Evolutionary conservation across 1,140 invertebrate species (phyloP).

Genomic region (Zaprionus gabonicus): DNA sequence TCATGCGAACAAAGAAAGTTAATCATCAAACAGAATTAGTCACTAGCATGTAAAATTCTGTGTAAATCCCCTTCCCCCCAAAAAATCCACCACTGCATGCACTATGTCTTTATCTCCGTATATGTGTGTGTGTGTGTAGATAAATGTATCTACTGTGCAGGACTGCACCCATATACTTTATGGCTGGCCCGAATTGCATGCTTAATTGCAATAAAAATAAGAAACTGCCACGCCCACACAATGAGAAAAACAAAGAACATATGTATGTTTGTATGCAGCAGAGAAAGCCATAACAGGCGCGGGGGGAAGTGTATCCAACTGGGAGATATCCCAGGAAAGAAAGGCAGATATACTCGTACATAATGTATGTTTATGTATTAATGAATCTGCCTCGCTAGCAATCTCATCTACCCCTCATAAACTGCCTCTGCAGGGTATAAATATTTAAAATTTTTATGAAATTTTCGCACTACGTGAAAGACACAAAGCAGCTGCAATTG

Average conservation of each 20-base stretch:
- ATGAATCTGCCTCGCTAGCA: not conserved
- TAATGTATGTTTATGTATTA: not conserved
- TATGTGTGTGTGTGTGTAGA: slow-evolving; percentile 8
- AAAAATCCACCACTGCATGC: not conserved
- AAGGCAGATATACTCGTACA: not conserved
- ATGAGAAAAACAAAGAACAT: slow-evolving; percentile 20
- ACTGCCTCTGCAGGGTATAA: not conserved
- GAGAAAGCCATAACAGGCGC: not conserved
- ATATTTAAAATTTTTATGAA: slow-evolving; percentile 7
- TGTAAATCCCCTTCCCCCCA: not conserved
- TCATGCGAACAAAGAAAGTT: slow-evolving; percentile 1
- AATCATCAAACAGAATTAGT: not conserved
- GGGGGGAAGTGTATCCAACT: not conserved
- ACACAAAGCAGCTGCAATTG: slow-evolving; percentile 70
- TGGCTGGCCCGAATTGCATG: slow-evolving; percentile 77
- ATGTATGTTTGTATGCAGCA: not conserved
- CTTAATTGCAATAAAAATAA: slow-evolving; percentile 76
- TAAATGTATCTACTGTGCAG: slow-evolving; percentile 22
- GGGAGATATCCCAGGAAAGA: not conserved
- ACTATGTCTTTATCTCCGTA: not conserved
- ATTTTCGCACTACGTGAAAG: slow-evolving; percentile 70
- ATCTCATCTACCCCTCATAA: not conserved
- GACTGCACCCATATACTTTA: slow-evolving; percentile 64
- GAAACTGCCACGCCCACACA: slow-evolving; percentile 58
- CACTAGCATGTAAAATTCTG: not conserved